Base-by-base conservation (phyloP, 2,797 vertebrate genomes). In the Mus minutoides region DNA sequence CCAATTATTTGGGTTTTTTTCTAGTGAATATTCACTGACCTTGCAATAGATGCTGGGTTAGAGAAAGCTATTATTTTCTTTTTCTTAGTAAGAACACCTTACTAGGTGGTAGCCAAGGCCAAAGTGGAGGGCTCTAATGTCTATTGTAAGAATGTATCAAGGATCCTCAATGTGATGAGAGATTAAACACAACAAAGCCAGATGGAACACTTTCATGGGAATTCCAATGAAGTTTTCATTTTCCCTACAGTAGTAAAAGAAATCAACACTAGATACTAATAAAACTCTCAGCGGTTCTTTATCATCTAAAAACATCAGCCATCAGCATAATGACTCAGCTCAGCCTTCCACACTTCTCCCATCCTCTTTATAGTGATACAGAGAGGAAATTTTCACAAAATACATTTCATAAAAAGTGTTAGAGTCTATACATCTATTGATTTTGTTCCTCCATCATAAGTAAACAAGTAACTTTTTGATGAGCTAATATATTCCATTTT, bases 381-480 rank as follows among this genome's bases (percentile, higher is more conserved):
- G 10, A 84, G 16, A 43, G 43, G 21, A 49, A 24, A 83, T 86
- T 64, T 95, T 94, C 90, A 92, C 26, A 76, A 62, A 80, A 84
- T 64, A n/a, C 2, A 71, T 60, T 91, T 88, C 12, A 62, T 76
- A 83, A 93, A 87, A 88, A 40, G 4, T 69, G 62, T 93, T 62
- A 83, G 24, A 82, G 46, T 67, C 29, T 11, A 73, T 31, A 88
- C 49, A 92, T 83, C 40, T 49, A 26, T 17, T 87, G 46, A 97
- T 62, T 60, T 76, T 13, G 13, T 46, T 85, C 26, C 13, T 9
- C 52, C 84, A 88, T 34, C 12, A 94, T 64, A 86, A 84, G 69
- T 94, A 93, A 96, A 90, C 49, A 96, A 43, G 19, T 62, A 88
- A 90, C n/a, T 90, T 78, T 95, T 93, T 95, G 75, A 94, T 92